phyloP scores from a whole-genome alignment of 2,888 invertebrate species.

The Ditula angustiorana region DNA sequence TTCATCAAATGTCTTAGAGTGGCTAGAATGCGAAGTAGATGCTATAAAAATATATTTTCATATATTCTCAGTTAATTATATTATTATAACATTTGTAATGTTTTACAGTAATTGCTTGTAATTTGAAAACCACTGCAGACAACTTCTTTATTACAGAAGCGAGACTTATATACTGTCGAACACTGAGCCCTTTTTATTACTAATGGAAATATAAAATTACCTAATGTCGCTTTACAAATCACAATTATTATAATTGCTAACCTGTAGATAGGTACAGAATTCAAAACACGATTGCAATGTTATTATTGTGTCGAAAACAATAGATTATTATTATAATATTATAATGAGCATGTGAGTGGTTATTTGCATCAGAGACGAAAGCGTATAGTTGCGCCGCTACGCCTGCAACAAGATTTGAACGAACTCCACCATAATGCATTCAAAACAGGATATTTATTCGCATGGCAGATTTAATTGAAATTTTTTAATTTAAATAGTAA shows the following conservation, averaged over 20 bases:
- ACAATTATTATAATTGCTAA: conserved; percentile 36
- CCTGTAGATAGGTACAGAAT: conserved; percentile 43
- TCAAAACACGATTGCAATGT: conserved; percentile 54
- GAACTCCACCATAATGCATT: not conserved
- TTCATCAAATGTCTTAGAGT: no score
- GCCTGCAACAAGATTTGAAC: conserved; percentile 24
- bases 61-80: no score
- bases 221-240: conserved; percentile 18
- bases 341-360: conserved; percentile 44
- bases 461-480: not conserved
- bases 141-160: no score
- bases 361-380: conserved; percentile 51
- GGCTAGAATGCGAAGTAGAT: no score
- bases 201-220: not conserved
- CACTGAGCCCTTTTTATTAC: not conserved
- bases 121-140: no score
- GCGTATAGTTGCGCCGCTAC: conserved; percentile 38
- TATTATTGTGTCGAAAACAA: conserved; percentile 57
- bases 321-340: conserved; percentile 64
- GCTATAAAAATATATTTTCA: no score
- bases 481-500: conserved; percentile 11
- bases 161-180: no score
- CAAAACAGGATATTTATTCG: conserved; percentile 1
- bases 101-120: no score
- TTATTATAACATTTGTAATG: no score